Base-by-base conservation (phyloP, 1,140 invertebrate species). In the Cataglyphis hispanica region DNA sequence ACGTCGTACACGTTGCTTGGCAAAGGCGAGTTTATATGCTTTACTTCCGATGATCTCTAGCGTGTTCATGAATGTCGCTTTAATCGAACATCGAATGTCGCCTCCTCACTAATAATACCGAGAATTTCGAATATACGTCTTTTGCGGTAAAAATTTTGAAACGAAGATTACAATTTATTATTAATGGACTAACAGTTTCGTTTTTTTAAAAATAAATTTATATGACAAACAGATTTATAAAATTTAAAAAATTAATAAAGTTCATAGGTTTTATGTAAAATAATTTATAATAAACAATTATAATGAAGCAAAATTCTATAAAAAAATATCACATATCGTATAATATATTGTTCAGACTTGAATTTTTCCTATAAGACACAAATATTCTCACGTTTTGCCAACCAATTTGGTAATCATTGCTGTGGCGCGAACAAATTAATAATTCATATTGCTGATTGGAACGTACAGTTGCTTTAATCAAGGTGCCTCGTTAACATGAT, bases 391-490 rank as follows among this genome's bases (percentile, higher is more conserved):
- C 46, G 16, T 37, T 80, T 80, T 40, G 37, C 43, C 22, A 56
- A 69, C 10, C 50, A 25, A 8, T 25, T 25, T 83, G 53, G 46
- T 72, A 72, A 46, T 13, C n/a, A 27, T 80, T 60, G 66, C 27
- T 60, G 16, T 11, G 40, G 27, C 1, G 19, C 25, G 53, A 83
- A 83, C 19, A 34, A 74, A 83, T 83, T 72, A 83, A 83, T 74
- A 83, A 83, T 83, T 83, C 53, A 83, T 74, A 83, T 74, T 74
- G n/a, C 78, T 83, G 78, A 83, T 83, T 83, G 78, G 56, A 83
- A 83, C 25, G n/a, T 69, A 69, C 46, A 46, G 37, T 83, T 74
- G 37, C 31, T n/a, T 22, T 69, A 83, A 83, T 83, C 78, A 83
- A 74, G 67, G 40, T 43, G n/a, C 40, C 37, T 83, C 67, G 53